A percentile compares a stretch with the other conserved stretches of the same genome.
Evolutionary conservation across 2,797 vertebrate genomes (phyloP).

Genomic region (Ispidina lecontei): DNA sequence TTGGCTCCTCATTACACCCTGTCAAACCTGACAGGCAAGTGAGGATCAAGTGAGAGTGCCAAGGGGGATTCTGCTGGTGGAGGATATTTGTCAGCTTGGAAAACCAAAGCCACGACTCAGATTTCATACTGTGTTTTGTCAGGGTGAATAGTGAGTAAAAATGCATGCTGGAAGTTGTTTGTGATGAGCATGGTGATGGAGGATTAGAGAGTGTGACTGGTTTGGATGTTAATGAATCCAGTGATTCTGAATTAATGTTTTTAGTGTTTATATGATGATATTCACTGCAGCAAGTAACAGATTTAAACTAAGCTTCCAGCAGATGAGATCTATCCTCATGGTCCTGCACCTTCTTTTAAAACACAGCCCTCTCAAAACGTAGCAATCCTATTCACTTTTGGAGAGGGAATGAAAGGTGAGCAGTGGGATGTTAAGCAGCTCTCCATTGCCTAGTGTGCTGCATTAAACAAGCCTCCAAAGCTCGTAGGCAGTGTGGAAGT

Average conservation of each 20-base stretch:
- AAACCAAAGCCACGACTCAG: not conserved
- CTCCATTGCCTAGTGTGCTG: not conserved
- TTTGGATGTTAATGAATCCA: not conserved
- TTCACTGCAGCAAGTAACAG: not conserved
- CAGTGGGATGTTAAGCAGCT: not conserved
- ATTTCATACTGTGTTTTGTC: not conserved
- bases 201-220: not conserved
- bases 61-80: not conserved
- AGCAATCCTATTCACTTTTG: not conserved
- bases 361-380: not conserved
- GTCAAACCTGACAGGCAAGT: not conserved
- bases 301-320: not conserved
- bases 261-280: not conserved
- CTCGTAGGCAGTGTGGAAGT: not conserved
- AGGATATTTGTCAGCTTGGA: not conserved
- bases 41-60: not conserved
- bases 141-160: not conserved
- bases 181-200: not conserved
- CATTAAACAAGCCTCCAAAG: not conserved
- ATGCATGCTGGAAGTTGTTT: not conserved
- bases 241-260: not conserved
- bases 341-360: not conserved
- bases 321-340: not conserved
- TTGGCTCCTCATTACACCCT: not conserved
- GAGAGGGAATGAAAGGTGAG: not conserved